Base-by-base conservation (phyloP, 2,888 invertebrate genomes). In the Diaphora mendica region DNA sequence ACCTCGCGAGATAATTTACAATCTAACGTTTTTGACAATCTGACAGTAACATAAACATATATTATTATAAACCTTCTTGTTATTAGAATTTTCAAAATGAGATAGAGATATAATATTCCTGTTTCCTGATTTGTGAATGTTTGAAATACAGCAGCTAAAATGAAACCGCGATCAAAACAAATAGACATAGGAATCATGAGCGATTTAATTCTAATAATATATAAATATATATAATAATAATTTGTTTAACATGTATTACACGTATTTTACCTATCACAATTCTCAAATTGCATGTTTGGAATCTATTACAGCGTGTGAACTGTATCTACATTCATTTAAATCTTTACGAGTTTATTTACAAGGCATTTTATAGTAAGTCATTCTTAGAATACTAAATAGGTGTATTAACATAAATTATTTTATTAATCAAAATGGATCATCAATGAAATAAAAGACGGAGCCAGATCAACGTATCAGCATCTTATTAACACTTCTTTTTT, bases 301-400 rank as follows among this genome's bases (percentile, higher is more conserved):
- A 70, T 44, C 44, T 23, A 62, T 30, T 70, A 11, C 62, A 42
- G n/a, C 64, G 64, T 70, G 44, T 44, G 64, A 64, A 70, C 30
- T 23, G 4, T 39, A 33, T 64, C 5, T 13, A 23, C 30, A 20
- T 70, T 11, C 9, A 33, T 42, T 44, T 5, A 13, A 70, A 42
- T 70, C 70, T 44, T 26, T 39, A 70, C 33, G 30, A 62, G 62
- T 9, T 23, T 64, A 33, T 51, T 48, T 68, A 68, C n/a, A 68
- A 68, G 2, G 7, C 17, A 30, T 30, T 68, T 68, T 33, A 30
- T 42, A 26, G 15, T 7, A 23, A 64, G 17, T 64, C 35, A 35
- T 35, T 64, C 33, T 64, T 30, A 33, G 20, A 33, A 8, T 64
- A 33, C 20, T 64, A 64, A 64, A 64, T 39, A 39, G 39, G 39